Conservation (phyloP, 1,140 invertebrate genomes). For the Heterodera carotae region DNA sequence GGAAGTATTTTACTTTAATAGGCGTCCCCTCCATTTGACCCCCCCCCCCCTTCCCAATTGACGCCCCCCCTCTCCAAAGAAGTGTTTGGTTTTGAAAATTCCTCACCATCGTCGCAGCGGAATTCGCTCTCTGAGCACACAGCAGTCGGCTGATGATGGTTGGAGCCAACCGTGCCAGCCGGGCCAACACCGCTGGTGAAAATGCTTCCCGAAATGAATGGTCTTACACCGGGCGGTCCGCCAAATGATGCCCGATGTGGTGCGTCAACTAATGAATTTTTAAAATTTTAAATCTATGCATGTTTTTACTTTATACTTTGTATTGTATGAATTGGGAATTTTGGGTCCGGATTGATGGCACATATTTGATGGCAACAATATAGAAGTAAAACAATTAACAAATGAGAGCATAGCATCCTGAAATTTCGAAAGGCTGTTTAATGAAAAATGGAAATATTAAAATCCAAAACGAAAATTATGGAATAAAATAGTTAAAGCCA, state of each 20-base stretch:
- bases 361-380: constrained; percentile 6
- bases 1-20: too few relatives aligned
- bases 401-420: constrained; percentile 8
- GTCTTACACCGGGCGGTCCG: constrained; percentile 19
- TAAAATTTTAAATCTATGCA: neutral
- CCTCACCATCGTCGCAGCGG: constrained; percentile 61
- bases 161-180: neutral
- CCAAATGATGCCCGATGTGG: constrained; percentile 10
- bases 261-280: constrained; percentile 28
- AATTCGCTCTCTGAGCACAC: constrained; percentile 60
- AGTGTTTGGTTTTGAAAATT: too few relatives aligned
- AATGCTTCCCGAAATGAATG: constrained; percentile 17
- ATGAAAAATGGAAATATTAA: neutral
- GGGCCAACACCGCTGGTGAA: constrained; percentile 8
- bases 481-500: neutral
- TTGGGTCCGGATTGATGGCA: constrained; percentile 21
- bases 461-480: neutral
- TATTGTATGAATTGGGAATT: constrained; percentile 29
- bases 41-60: too few relatives aligned
- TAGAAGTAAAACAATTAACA: neutral
- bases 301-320: constrained; percentile 18
- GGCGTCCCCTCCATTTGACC: too few relatives aligned
- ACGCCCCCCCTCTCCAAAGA: too few relatives aligned
- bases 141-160: constrained; percentile 9
- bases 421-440: constrained; percentile 1